Conservation (phyloP, 2,797 vertebrate species). For the Simalia tracyae region DNA sequence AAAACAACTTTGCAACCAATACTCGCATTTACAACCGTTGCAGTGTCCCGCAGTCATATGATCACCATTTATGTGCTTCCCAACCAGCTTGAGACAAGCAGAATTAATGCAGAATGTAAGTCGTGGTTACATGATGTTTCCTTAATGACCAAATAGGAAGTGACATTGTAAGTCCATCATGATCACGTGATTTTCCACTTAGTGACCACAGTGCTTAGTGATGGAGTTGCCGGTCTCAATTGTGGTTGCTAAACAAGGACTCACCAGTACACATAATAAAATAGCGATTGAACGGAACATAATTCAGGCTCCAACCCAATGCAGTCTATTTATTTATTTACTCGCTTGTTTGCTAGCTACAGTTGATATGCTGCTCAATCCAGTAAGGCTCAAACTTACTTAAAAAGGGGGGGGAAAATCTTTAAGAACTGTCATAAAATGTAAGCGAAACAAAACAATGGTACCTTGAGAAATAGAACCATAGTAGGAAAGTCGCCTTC, state of each 20-base stretch:
- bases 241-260: background rate
- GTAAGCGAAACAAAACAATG: background rate
- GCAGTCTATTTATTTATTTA: background rate
- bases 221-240: background rate
- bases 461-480: background rate
- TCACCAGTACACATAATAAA: background rate
- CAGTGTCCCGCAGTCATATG: background rate
- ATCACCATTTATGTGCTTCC: no score
- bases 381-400: background rate
- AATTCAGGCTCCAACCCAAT: background rate
- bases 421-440: background rate
- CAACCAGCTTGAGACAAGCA: background rate
- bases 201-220: background rate
- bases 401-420: background rate
- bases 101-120: background rate
- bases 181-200: background rate
- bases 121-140: background rate
- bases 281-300: background rate
- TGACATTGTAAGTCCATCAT: background rate
- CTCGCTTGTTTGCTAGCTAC: background rate
- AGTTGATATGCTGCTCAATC: background rate
- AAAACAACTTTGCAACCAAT: background rate
- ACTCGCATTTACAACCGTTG: background rate
- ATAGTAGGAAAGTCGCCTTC: background rate
- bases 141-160: background rate